Base-by-base conservation (phyloP, 2,797 vertebrate species). In the Aldrovandia affinis region DNA sequence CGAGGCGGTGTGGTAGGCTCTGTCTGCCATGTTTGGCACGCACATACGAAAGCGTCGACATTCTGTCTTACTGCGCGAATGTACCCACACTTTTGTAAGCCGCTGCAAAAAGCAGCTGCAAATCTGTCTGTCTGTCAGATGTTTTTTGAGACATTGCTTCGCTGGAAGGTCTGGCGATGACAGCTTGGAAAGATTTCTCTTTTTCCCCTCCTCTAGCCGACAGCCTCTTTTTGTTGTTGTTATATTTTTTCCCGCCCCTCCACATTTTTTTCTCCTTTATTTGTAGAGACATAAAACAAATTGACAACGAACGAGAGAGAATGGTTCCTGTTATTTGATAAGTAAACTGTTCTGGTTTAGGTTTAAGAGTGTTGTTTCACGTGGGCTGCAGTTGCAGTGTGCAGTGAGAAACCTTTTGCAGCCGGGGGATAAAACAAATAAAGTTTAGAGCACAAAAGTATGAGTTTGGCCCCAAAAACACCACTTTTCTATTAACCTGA, bases 401-500 rank as follows among this genome's bases (percentile, higher is more conserved):
- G 77, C 12, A 2, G 61, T 68, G 80, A 89, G 86, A 89, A 83
- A 85, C 86, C 78, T 80, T 80, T 68, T n/a, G 33, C 81, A n/a
- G 78, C 80, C 10, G 70, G 79, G 42, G 89, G 88, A 86, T 68
- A 78, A 89, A 87, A 88, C 65, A 88, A 81, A 89, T 85, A 84
- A 83, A 14, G 59, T 57, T 28, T 70, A 59, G 81, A 86, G 18
- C 14, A 4, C 80, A 25, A 80, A 75, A 55, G 44, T 85, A 63
- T 68, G 73, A 14, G 77, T 88, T 86, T 79, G 42, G 36, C 61
- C 44, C 50, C 1, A 8, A 83, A 57, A 68, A 33, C 33, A 73
- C 25, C 68, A 42, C 39, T n/a, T 57, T 73, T 88, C 83, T 88
- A 52, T 9, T 54, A 28, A 39, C 65, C 63, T 83, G 88, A 86